A percentile compares a stretch with the other conserved stretches of the same genome.
phyloP scores from a whole-genome alignment of 2,797 vertebrate genomes.

The Tadarida brasiliensis region DNA sequence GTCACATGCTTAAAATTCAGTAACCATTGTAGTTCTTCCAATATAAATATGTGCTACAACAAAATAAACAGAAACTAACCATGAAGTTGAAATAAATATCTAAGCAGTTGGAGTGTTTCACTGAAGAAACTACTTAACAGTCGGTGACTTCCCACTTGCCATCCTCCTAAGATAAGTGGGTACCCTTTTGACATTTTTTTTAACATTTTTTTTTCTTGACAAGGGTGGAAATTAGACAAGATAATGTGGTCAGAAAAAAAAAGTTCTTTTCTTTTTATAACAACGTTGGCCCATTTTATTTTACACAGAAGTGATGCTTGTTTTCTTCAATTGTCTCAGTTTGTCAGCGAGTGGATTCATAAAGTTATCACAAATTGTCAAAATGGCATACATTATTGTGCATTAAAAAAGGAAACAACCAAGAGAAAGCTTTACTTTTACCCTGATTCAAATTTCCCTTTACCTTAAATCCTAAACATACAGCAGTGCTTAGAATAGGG shows the following conservation, averaged over 20 bases:
- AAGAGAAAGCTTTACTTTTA: background rate
- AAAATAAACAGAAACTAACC: constrained; percentile 38
- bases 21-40: background rate
- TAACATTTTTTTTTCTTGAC: constrained; percentile 10
- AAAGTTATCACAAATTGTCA: constrained; percentile 33
- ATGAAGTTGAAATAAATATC: constrained; percentile 10
- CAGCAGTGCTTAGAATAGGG: background rate
- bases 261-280: background rate
- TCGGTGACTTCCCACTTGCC: constrained; percentile 12
- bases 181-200: constrained; percentile 12
- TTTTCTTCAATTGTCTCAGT: background rate
- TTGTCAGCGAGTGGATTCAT: background rate
- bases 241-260: background rate
- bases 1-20: constrained; percentile 43
- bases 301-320: background rate
- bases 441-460: background rate
- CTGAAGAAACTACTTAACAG: constrained; percentile 26
- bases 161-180: constrained; percentile 8
- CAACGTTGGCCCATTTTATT: constrained; percentile 10
- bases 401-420: background rate
- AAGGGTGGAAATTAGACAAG: constrained; percentile 1
- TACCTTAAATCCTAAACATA: background rate
- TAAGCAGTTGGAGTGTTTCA: constrained; percentile 19
- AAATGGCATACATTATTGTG: background rate
- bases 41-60: background rate